These are phyloP conservation scores for Sthenelais limicola DNA, from an alignment of 2,888 invertebrate species.

Conservation along the genomic window DNA sequence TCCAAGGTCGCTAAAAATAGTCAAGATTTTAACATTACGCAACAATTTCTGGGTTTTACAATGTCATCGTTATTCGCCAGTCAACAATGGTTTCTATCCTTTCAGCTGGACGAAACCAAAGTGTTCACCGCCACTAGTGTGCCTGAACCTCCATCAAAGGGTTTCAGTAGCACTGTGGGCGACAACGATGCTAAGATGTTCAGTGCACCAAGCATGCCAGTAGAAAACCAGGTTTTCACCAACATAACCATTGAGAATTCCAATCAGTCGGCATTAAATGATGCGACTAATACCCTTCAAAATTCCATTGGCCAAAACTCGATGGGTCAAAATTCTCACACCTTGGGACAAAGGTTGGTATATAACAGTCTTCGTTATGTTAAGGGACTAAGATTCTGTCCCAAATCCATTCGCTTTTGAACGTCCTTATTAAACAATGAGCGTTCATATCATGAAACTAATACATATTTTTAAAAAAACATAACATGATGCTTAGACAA, in stretches of 20 bases:
- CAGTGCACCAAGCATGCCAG: constrained; percentile 15
- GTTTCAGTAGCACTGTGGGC: constrained; percentile 31
- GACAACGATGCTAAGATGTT: constrained; percentile 46
- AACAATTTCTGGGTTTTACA: too few relatives aligned
- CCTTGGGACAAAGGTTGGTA: constrained; percentile 39
- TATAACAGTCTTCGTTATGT: too few relatives aligned
- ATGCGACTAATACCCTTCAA: constrained; percentile 32
- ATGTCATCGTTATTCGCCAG: not conserved
- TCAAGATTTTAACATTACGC: too few relatives aligned
- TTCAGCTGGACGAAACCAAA: constrained; percentile 47
- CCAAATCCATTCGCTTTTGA: too few relatives aligned
- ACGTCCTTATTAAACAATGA: too few relatives aligned
- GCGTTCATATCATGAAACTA: too few relatives aligned
- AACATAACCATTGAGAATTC: constrained; percentile 37
- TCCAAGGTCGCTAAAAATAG: too few relatives aligned
- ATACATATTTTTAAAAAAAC: too few relatives aligned
- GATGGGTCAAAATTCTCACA: constrained; percentile 34
- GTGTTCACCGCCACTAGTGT: constrained; percentile 51
- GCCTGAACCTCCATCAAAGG: not conserved
- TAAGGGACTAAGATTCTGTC: too few relatives aligned
- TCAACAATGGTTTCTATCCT: not conserved
- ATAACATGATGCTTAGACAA: too few relatives aligned
- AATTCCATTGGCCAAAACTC: constrained; percentile 43
- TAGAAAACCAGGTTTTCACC: constrained; percentile 39
- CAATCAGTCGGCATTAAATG: constrained; percentile 33